A percentile compares a stretch with the other conserved stretches of the same genome.
phyloP scores from a whole-genome alignment of 1,140 invertebrate species.

The Heliconius congener region DNA sequence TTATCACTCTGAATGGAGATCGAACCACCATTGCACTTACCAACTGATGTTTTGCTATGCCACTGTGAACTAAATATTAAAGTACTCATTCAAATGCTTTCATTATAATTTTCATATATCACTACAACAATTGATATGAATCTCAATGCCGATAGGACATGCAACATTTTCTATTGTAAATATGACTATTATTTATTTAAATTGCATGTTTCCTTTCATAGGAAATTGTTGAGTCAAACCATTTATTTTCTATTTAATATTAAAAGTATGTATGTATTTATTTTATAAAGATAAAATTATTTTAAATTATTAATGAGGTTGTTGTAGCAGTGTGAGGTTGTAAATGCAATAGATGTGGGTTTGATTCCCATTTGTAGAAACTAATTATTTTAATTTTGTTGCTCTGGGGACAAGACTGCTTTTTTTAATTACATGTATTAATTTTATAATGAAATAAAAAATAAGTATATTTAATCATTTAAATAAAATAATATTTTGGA shows the following conservation, averaged over 20 bases:
- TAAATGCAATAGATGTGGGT: no score
- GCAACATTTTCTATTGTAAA: slow-evolving; percentile 17
- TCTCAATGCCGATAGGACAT: slow-evolving; percentile 25
- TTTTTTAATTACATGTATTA: no score
- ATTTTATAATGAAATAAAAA: no score
- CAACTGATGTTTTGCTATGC: no score
- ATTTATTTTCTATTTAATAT: neutral
- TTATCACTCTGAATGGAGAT: no score
- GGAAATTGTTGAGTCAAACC: neutral
- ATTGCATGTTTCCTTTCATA: slow-evolving; percentile 11
- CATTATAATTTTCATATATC: neutral
- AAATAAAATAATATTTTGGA: neutral
- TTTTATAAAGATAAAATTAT: neutral
- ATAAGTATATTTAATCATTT: neutral
- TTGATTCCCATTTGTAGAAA: no score
- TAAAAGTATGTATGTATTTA: neutral
- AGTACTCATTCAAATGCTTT: neutral
- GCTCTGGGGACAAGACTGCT: no score
- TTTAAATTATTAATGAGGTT: no score
- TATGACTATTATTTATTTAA: neutral
- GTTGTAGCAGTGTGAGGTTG: no score
- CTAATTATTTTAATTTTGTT: no score
- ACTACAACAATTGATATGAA: neutral
- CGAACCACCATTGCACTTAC: no score
- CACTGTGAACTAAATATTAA: no score